Base-by-base conservation (phyloP, 2,888 invertebrate genomes). In the Cryptus viduatorius region DNA sequence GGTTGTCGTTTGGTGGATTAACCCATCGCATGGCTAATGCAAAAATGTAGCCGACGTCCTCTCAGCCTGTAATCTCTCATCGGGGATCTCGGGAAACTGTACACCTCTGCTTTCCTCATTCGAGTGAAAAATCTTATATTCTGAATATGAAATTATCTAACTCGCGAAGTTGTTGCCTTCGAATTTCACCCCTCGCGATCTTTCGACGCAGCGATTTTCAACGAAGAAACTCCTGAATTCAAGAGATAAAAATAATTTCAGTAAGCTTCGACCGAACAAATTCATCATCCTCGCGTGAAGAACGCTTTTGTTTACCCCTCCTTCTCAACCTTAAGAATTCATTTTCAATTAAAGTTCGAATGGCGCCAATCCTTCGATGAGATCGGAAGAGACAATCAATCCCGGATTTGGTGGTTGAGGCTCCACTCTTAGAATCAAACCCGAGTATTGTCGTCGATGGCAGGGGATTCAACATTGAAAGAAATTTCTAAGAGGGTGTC, bases 181-280 rank as follows among this genome's bases (percentile, higher is more conserved):
- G n/a, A 37, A n/a, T 16, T 16, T 2, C 12, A n/a, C 50, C 44
- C 75, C 64, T 77, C 64, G 42, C 19, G 19, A 65, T 81, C 77
- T 56, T 53, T 71, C 50, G 29, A 50, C 71, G 31, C 44, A 16
- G 61, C 77, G 67, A 81, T 78, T 73, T 81, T 86, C 75, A 53
- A 64, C 24, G 59, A 46, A 56, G 53, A 65, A 79, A 79, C 71
- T 84, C 84, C 88, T 88, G 88, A 86, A 88, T 87, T 75, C 73
- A 53, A 64, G 83, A 87, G 90, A 90, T 90, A 90, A 90, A 90
- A 89, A 90, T 89, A 89, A 89, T 89, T 88, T 81, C 83, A 84
- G 78, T 80, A 83, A 85, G 75, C 75, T 61, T 48, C 72, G 71
- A 50, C 65, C 61, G 69, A 82, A 68, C 65, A 80, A 83, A 87